Conservation (phyloP, 2,113 vertebrate genomes). For the Urocolius indicus region DNA sequence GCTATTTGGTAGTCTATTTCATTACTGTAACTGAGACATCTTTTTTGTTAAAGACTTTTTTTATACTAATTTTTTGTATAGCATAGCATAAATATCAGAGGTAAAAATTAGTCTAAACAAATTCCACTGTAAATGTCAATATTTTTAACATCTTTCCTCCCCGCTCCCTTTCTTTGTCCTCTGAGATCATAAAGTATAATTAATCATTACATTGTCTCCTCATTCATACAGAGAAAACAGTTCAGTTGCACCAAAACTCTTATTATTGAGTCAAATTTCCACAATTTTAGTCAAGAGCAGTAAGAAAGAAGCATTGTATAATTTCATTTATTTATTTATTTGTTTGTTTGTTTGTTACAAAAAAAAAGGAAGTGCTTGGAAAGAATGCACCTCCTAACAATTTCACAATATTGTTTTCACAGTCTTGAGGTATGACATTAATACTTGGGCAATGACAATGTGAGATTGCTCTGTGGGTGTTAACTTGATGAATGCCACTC, state of each 20-base stretch:
- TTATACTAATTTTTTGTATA: not conserved
- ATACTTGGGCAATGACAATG: not conserved
- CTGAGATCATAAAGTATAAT: not conserved
- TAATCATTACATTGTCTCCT: not conserved
- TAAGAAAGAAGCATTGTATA: not conserved
- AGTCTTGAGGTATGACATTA: not conserved
- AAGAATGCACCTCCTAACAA: not conserved
- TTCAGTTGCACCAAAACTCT: not conserved
- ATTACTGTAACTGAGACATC: not conserved
- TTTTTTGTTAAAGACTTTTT: not conserved
- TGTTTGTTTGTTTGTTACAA: not conserved
- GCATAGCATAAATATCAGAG: not conserved
- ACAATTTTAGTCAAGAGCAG: not conserved
- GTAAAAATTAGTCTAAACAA: not conserved
- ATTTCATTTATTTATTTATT: not conserved
- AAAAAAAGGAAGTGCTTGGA: not conserved
- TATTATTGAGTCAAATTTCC: not conserved
- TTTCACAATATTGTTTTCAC: not conserved
- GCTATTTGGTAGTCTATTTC: not conserved
- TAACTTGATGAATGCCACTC: not conserved
- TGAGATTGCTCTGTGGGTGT: not conserved
- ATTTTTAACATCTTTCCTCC: not conserved
- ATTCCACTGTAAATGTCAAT: not conserved
- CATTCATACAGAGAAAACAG: not conserved
- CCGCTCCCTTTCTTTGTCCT: accelerated